These are phyloP conservation scores for Quiscalus mexicanus DNA, from an alignment of 2,113 vertebrate genomes.

Conservation along the genomic window DNA sequence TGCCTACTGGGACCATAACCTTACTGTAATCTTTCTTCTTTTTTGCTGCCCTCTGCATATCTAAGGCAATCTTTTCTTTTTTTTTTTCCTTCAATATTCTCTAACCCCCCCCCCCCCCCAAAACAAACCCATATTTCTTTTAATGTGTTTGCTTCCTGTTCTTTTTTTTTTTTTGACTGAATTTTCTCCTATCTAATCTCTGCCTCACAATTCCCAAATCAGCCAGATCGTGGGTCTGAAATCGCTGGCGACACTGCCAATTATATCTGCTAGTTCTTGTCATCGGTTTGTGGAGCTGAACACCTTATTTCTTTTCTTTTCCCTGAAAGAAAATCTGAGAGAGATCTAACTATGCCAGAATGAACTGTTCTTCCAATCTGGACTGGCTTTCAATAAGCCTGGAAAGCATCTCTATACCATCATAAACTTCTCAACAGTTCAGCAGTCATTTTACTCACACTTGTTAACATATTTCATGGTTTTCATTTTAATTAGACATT, in stretches of 20 bases:
- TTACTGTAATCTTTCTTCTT: slow-evolving; percentile 23
- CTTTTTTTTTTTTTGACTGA: background rate
- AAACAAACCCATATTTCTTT: background rate
- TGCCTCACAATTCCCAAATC: background rate
- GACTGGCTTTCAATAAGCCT: background rate
- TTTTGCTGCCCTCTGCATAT: slow-evolving; percentile 29
- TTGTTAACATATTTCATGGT: background rate
- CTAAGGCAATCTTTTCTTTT: background rate
- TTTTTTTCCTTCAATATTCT: background rate
- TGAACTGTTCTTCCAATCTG: background rate
- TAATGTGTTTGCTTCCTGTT: background rate
- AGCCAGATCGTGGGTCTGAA: background rate
- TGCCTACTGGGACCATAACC: slow-evolving; percentile 45
- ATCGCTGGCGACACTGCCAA: background rate
- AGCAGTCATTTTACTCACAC: background rate
- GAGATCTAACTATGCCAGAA: background rate
- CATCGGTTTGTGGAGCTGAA: background rate
- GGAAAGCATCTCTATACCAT: background rate
- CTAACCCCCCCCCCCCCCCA: rapidly evolving
- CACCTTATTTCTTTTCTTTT: background rate
- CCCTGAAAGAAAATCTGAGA: background rate
- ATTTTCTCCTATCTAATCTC: background rate
- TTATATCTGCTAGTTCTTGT: background rate
- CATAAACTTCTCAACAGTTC: background rate
- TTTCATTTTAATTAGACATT: slow-evolving; percentile 27